Percentiles rank a stretch among this genome's conserved stretches.
These are phyloP conservation scores for Creontiades dilutus DNA, from an alignment of 2,888 invertebrate genomes.

Conservation along the genomic window DNA sequence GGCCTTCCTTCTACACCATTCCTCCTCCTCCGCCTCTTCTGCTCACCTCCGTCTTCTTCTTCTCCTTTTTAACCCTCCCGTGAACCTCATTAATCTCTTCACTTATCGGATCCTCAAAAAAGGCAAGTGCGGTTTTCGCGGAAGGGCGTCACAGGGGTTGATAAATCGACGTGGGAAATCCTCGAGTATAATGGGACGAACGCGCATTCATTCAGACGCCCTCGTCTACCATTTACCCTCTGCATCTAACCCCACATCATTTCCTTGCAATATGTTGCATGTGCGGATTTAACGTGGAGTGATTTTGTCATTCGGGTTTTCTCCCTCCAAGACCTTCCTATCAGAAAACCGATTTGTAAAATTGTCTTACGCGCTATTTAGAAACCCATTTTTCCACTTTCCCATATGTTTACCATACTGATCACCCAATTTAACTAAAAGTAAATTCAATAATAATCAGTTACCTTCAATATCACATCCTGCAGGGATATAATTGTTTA, in stretches of 20 bases:
- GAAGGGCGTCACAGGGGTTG: neutral
- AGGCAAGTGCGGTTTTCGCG: neutral
- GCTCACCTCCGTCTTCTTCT: neutral
- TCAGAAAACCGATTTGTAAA: constrained; percentile 13
- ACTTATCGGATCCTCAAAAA: constrained; percentile 49
- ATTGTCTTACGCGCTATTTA: neutral
- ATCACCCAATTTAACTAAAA: too few relatives aligned
- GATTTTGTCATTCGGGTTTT: neutral
- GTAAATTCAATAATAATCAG: too few relatives aligned
- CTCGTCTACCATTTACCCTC: neutral
- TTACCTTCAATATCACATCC: too few relatives aligned
- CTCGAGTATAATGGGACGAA: constrained; percentile 5
- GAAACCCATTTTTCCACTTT: neutral
- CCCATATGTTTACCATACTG: too few relatives aligned
- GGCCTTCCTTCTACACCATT: neutral
- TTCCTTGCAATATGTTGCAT: constrained; percentile 17
- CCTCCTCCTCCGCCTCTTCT: neutral
- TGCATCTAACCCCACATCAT: neutral
- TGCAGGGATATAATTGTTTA: too few relatives aligned
- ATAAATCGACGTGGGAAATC: constrained; percentile 53
- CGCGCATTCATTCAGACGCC: constrained; percentile 21
- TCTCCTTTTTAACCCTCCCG: constrained; percentile 18
- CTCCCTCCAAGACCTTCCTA: neutral
- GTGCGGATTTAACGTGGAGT: neutral
- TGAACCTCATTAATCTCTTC: constrained; percentile 61